Base-by-base conservation (phyloP, 2,888 invertebrate genomes). In the Ariolimax columbianus region DNA sequence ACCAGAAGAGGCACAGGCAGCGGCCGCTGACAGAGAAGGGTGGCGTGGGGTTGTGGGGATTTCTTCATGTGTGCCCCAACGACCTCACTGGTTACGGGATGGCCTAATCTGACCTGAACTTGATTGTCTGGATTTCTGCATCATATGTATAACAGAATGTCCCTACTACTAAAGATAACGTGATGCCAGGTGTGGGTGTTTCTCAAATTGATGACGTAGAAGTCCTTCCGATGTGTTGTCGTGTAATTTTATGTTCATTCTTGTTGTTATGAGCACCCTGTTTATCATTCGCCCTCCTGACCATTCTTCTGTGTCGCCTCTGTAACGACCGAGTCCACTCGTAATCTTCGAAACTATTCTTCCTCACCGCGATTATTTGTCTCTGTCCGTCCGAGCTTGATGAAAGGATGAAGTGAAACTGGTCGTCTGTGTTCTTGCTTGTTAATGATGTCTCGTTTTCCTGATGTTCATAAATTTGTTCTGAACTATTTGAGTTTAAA, bases 291-390 rank as follows among this genome's bases (percentile, higher is more conserved):
- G 78, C 40, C 38, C 33, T 70, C 38, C 59, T 82, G 81, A n/a
- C 70, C 30, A 47, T 23, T 26, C n/a, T 23, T 43, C 47, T 33
- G 14, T 55, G 72, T 9, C 72, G 81, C n/a, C 72, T 70, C 26
- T 82, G 33, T 26, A 72, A 55, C 26, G 72, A 82, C 7, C 51
- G 63, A 0, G 72, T 72, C 81, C 81, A 82, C 26, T 59, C 68
- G 38, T 82, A 72, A 30, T 26, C 55, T 36, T 82, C 81, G 0
- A 82, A 14, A 47, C 81, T 82, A 70, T 72, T 72, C 38, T 82
- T 82, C 36, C 81, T 82, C 17, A 73, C 59, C 30, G 82, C 26
- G 2, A 82, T 19, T 73, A 73, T 51, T 38, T 73, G 40, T 26
- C 26, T 73, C 0, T 9, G 26, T 47, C 47, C 51, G 11, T 47